Percentiles rank a stretch among this genome's conserved stretches.
phyloP scores from a whole-genome alignment of 1,140 invertebrate genomes.

The Whitmania pigra region DNA sequence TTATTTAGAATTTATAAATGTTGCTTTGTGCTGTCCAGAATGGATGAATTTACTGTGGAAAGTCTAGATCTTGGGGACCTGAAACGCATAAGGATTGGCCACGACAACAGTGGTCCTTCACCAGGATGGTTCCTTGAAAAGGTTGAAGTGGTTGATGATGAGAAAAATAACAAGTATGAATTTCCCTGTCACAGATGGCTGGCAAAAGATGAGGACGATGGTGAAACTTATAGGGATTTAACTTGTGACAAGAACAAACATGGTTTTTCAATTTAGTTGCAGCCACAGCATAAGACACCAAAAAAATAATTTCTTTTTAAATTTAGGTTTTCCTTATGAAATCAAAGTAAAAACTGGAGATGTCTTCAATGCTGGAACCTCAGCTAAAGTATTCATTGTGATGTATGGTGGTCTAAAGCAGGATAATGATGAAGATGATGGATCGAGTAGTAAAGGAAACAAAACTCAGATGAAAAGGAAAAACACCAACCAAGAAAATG shows the following conservation, averaged over 20 bases:
- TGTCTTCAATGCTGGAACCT: slow-evolving; percentile 36
- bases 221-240: slow-evolving; percentile 36
- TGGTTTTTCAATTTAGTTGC: too few species aligned
- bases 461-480: neutral
- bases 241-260: slow-evolving; percentile 23
- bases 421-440: slow-evolving; percentile 24
- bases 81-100: slow-evolving; percentile 38
- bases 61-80: slow-evolving; percentile 37
- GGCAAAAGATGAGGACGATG: slow-evolving; percentile 39
- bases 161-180: slow-evolving; percentile 33
- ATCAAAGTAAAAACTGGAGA: slow-evolving; percentile 40
- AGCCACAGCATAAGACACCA: neutral
- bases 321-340: slow-evolving; percentile 37
- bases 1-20: neutral
- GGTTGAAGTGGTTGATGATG: slow-evolving; percentile 39
- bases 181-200: slow-evolving; percentile 39
- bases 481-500: neutral
- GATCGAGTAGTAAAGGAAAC: neutral
- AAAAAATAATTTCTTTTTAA: neutral
- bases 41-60: slow-evolving; percentile 38
- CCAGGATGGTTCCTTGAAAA: slow-evolving; percentile 42
- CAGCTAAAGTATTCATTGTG: slow-evolving; percentile 38
- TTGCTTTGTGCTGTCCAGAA: slow-evolving; percentile 27
- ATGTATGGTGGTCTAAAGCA: slow-evolving; percentile 36
- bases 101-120: slow-evolving; percentile 39